Evolutionary conservation across 2,888 invertebrate species (phyloP), one percentile per base, ranked within the genome.

Genomic region (Dicyrtoma fusca): DNA sequence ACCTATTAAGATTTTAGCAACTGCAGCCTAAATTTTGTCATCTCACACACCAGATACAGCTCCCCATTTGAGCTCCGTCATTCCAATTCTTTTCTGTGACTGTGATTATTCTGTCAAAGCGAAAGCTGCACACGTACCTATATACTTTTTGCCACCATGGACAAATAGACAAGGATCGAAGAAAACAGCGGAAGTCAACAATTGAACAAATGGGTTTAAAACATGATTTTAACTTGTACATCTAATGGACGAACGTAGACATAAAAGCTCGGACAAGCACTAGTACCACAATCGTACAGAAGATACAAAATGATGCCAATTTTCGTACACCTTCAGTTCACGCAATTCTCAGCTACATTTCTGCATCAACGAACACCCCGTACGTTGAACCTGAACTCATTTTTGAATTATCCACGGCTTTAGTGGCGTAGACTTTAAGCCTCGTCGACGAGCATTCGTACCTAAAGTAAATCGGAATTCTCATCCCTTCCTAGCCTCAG

Each of bases 381-480:
- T 78, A 78, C 78, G 70, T 76, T 78, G 78, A 78, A 78, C 78
- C 77, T 76, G 73, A 62, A 66, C 72, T 71, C 71, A 68, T 69
- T 69, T 69, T 61, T 69, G 57, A 68, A 72, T 72, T 69, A 61
- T 72, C 62, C 57, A 69, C 72, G 68, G 68, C 62, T 72, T 72
- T 62, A 63, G 45, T 3, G 19, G 42, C 53, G 53, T 34, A 34
- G 34, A 34, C 34, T 1, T 34, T 65, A 23, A 51, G 51, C 53
- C n/a, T 8, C 3, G 8, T 34, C 34, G 4, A 34, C 3, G 34
- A 5, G 34, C 8, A 34, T 8, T 5, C 34, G 8, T 8, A 34
- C 34, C 34, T 5, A 3, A 34, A 34, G 34, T 34, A 34, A 34
- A 34, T 34, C 34, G 34, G 34, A 34, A 34, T 34, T 34, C 8